These are phyloP conservation scores for Ceuthmochares aereus DNA, from an alignment of 2,113 vertebrate genomes.

Conservation along the genomic window DNA sequence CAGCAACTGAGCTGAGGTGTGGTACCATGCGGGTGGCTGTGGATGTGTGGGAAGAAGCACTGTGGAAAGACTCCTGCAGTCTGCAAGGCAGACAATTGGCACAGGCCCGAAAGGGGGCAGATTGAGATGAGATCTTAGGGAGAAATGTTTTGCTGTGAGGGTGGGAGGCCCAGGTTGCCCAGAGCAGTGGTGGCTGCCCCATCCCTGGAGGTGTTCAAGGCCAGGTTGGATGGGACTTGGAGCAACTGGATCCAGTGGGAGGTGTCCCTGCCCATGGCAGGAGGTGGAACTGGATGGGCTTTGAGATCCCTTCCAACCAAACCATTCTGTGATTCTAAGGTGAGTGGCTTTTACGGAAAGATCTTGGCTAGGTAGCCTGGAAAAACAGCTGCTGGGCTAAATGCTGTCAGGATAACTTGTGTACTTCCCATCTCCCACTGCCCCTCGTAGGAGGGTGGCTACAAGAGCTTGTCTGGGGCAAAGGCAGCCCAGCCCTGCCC, in stretches of 20 bases:
- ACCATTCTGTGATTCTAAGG: too few relatives aligned
- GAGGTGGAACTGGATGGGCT: too few relatives aligned
- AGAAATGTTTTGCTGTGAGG: too few relatives aligned
- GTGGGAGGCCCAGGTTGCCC: too few relatives aligned
- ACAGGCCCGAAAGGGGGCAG: not conserved
- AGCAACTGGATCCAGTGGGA: too few relatives aligned
- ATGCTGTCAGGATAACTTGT: too few relatives aligned
- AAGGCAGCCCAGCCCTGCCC: not conserved
- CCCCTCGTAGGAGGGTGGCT: not conserved
- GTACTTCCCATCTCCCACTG: not conserved
- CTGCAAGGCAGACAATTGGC: not conserved
- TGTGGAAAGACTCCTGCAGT: not conserved
- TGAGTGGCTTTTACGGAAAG: not conserved
- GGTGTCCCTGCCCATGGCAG: too few relatives aligned
- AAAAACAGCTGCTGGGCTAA: not conserved
- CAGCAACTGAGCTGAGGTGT: not conserved
- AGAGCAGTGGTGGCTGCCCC: too few relatives aligned
- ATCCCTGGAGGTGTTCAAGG: too few relatives aligned
- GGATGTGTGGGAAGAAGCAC: not conserved
- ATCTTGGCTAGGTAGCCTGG: not conserved
- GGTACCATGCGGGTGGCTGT: rapidly evolving
- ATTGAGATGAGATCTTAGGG: too few relatives aligned
- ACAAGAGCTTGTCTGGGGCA: not conserved
- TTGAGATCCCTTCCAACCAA: too few relatives aligned
- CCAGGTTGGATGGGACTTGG: too few relatives aligned